phyloP scores from a whole-genome alignment of 1,140 invertebrate species.

The Drosophila ironensis region DNA sequence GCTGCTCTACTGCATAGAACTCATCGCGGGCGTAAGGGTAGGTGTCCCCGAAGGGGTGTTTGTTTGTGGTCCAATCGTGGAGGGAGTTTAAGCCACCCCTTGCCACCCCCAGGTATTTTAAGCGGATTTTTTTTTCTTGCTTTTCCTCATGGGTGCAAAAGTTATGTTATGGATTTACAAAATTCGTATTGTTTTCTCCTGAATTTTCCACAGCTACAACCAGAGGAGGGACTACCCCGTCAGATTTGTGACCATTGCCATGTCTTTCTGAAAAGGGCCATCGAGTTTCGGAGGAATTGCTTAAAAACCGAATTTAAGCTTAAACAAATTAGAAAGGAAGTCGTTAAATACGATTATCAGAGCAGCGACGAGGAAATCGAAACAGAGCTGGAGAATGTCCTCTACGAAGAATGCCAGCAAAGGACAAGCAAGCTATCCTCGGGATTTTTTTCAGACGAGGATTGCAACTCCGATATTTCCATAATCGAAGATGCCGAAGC shows the following conservation, averaged over 20 bases:
- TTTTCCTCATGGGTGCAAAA: no score
- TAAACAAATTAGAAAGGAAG: neutral
- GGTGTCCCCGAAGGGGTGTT: neutral
- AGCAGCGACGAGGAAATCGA: constrained; percentile 12
- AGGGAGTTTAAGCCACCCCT: neutral
- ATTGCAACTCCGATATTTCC: neutral
- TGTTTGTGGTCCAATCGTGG: neutral
- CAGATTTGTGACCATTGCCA: constrained; percentile 43
- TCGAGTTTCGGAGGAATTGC: constrained; percentile 48
- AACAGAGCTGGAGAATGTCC: constrained; percentile 23
- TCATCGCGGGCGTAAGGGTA: constrained; percentile 49
- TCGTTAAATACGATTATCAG: neutral
- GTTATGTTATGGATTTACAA: no score
- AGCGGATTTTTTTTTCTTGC: no score
- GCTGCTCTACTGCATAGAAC: constrained; percentile 46
- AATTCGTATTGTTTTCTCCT: neutral
- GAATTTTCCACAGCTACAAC: constrained; percentile 18
- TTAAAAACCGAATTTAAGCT: constrained; percentile 27
- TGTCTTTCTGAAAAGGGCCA: constrained; percentile 21
- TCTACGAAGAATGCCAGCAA: constrained; percentile 13
- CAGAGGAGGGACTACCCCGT: constrained; percentile 5
- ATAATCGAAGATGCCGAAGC: neutral
- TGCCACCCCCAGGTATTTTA: neutral
- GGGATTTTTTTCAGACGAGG: neutral
- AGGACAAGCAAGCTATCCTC: neutral